Base-by-base conservation (phyloP, 2,113 vertebrate species). In the Pelmatolapia mariae region DNA sequence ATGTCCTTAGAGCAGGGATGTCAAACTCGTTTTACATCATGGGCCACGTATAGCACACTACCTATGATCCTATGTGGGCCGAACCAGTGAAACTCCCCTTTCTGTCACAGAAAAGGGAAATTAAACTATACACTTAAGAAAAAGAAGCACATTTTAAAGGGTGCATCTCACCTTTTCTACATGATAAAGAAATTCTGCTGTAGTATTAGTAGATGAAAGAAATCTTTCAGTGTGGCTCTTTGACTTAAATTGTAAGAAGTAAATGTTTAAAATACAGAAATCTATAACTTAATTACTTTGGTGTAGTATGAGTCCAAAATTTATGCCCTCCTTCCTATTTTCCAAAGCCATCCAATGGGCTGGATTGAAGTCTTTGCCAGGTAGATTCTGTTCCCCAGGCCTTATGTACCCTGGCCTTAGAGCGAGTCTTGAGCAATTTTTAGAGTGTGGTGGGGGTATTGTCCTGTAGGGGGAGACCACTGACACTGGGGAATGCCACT, bases 321-420 rank as follows among this genome's bases (percentile, higher is more conserved):
- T 38, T 22, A 13, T 38, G 19, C 61, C 61, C 33, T 38, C 10
- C 61, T 66, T 66, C 33, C 19, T 66, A 38, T 66, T 66, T 38
- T 66, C 61, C 33, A 66, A 66, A 66, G 33, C 19, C 19, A 22
- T 38, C 61, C 4, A 66, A 0, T 66, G 31, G 0, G 33, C 31
- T 66, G 61, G 10, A 66, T 38, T 66, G 61, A 38, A 38, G 61
- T 66, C 61, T 66, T 66, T 38, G 10, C 4, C 10, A n/a, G 33
- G 19, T 38, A 68, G 61, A 68, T 68, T 68, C 4, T 1, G 4
- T 19, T 66, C 0, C 33, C 19, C 61, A n/a, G 10, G 19, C 61
- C 33, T 66, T 38, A 66, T 22, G 33, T 13, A 36, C 61, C 1
- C 31, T 0, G 18, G 61, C 61, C 61, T 73, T 45, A 45, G 13